These are phyloP conservation scores for Poeciliopsis infans DNA, from an alignment of 2,797 vertebrate species.

Conservation along the genomic window DNA sequence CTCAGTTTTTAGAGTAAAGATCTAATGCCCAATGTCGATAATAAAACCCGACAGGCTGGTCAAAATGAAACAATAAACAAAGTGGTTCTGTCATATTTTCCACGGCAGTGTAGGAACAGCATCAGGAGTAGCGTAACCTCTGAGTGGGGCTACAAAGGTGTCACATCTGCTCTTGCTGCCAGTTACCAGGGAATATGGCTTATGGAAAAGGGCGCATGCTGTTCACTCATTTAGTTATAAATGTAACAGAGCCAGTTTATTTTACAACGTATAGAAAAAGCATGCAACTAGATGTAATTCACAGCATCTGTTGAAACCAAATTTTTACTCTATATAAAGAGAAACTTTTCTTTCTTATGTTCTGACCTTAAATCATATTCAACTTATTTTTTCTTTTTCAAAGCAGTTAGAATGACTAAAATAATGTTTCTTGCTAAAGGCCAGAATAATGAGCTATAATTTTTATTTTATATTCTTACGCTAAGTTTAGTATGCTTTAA, in stretches of 20 bases:
- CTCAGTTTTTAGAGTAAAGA: background rate
- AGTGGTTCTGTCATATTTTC: constrained; percentile 64
- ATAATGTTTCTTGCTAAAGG: background rate
- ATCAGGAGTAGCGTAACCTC: constrained; percentile 39
- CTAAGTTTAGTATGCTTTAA: background rate
- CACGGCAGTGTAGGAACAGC: constrained; percentile 33
- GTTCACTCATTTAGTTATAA: background rate
- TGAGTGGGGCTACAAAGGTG: constrained; percentile 46
- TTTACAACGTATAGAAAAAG: background rate
- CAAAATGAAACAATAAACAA: constrained; percentile 39
- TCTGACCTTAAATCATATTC: background rate
- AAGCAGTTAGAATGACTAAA: background rate
- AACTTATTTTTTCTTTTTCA: background rate
- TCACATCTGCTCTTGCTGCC: constrained; percentile 49
- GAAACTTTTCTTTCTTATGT: background rate
- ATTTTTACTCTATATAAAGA: background rate
- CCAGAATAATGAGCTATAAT: background rate
- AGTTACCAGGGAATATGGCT: constrained; percentile 43
- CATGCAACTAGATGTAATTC: background rate
- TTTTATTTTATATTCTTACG: background rate
- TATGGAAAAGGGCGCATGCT: constrained; percentile 29
- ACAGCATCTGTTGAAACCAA: background rate
- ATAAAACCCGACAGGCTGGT: constrained; percentile 28
- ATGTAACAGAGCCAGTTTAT: background rate
- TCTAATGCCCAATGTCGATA: constrained; percentile 15